Percentiles rank a stretch among this genome's conserved stretches.
Evolutionary conservation across 2,888 invertebrate genomes (phyloP).

Genomic region (Rosalia funebris): DNA sequence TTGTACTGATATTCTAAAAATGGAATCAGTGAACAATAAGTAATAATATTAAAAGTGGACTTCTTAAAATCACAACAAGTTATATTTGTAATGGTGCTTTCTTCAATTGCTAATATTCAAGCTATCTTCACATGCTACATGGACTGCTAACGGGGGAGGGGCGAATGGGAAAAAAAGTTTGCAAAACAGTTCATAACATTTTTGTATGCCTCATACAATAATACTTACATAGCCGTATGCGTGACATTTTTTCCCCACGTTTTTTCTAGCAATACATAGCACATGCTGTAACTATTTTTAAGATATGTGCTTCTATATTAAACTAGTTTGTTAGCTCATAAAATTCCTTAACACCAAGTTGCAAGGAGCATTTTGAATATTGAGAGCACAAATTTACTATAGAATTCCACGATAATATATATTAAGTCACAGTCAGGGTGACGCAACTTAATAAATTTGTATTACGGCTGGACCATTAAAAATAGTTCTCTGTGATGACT

Average conservation of each 20-base stretch:
- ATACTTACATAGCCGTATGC: conserved; percentile 60
- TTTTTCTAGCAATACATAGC: conserved; percentile 41
- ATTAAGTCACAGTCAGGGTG: conserved; percentile 30
- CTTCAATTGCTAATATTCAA: conserved; percentile 65
- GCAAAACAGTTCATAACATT: conserved; percentile 59
- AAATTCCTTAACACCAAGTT: conserved; percentile 39
- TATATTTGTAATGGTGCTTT: conserved; percentile 62
- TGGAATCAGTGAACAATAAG: conserved; percentile 56
- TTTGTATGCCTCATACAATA: conserved; percentile 63
- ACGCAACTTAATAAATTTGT: conserved; percentile 24
- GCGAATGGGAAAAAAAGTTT: conserved; percentile 61
- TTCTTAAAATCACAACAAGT: conserved; percentile 56
- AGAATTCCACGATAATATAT: conserved; percentile 24
- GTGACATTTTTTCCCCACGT: conserved; percentile 59
- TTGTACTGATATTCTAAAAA: conserved; percentile 50
- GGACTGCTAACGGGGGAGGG: conserved; percentile 64
- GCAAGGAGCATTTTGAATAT: conserved; percentile 44
- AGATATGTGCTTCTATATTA: conserved; percentile 47
- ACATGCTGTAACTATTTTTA: conserved; percentile 43
- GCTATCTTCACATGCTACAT: conserved; percentile 66
- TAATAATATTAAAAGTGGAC: conserved; percentile 52
- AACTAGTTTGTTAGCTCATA: conserved; percentile 36
- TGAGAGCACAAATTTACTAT: conserved; percentile 43
- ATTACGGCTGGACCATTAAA: conserved; percentile 51
- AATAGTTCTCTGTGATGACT: conserved; percentile 28